phyloP scores from a whole-genome alignment of 1,140 invertebrate species.

The Battus philenor region DNA sequence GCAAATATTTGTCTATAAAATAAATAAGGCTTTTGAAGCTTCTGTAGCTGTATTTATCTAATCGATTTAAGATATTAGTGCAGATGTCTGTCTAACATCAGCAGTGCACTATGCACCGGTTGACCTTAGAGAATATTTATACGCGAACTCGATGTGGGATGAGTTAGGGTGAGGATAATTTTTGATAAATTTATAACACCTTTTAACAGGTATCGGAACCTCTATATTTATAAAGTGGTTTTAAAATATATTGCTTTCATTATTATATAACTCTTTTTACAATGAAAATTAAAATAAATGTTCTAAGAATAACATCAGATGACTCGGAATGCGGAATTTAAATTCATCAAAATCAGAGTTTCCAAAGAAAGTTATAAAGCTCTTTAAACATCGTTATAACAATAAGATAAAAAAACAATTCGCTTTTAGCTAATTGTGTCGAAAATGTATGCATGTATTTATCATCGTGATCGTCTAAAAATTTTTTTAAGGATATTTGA shows the following conservation, averaged over 20 bases:
- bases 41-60: too few relatives aligned
- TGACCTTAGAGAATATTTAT: conserved; percentile 5
- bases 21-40: too few relatives aligned
- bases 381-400: conserved; percentile 32
- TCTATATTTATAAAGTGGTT: neutral
- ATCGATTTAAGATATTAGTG: too few relatives aligned
- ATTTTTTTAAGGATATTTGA: conserved; percentile 33
- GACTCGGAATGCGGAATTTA: conserved; percentile 31
- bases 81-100: conserved; percentile 11
- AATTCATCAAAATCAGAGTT: conserved; percentile 18
- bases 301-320: conserved; percentile 3
- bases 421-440: conserved; percentile 43
- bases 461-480: conserved; percentile 36
- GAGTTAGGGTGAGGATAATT: too few relatives aligned
- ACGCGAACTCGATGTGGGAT: neutral
- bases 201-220: neutral
- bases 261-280: neutral
- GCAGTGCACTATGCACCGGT: conserved; percentile 3
- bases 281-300: neutral
- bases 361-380: conserved; percentile 35
- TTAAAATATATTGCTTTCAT: neutral
- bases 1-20: too few relatives aligned
- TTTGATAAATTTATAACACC: conserved; percentile 6
- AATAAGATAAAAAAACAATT: conserved; percentile 37
- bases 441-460: conserved; percentile 33